These are phyloP conservation scores for Patiria pectinifera DNA, from an alignment of 53 echinoderm and acorn worm species.

Conservation along the genomic window DNA sequence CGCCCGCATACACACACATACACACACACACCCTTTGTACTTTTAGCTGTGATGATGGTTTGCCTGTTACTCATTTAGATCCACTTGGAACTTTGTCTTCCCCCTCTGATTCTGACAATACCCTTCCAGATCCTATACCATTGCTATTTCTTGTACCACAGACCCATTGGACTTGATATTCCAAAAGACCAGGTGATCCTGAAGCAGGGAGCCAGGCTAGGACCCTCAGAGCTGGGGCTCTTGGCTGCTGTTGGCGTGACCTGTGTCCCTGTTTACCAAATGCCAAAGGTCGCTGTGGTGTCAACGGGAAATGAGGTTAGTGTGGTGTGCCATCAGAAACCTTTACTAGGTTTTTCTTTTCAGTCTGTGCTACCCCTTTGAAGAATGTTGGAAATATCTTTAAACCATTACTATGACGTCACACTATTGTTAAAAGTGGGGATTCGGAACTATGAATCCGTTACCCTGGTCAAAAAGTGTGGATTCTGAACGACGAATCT, in stretches of 20 bases:
- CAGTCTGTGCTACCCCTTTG: not conserved
- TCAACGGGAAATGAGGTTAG: constrained; percentile 97
- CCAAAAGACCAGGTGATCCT: constrained; percentile 73
- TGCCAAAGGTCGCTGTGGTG: constrained; percentile 86
- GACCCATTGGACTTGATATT: constrained; percentile 86
- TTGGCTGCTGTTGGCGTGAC: constrained; percentile 88
- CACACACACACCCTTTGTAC: too few relatives aligned
- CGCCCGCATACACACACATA: too few relatives aligned
- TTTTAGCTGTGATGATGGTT: too few relatives aligned
- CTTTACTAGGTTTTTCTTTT: too few relatives aligned
- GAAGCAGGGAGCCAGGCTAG: constrained; percentile 69
- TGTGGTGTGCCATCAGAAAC: not conserved
- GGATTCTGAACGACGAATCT: too few relatives aligned
- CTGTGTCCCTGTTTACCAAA: constrained; percentile 66
- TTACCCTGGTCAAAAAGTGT: too few relatives aligned
- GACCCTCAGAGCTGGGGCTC: constrained; percentile 90
- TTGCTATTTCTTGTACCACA: not conserved
- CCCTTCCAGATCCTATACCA: too few relatives aligned
- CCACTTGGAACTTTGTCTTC: not conserved
- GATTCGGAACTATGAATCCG: too few relatives aligned
- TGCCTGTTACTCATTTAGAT: too few relatives aligned
- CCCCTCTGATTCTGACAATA: not conserved
- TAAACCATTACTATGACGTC: too few relatives aligned
- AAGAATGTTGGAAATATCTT: too few relatives aligned
- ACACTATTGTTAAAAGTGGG: too few relatives aligned